phyloP scores from a whole-genome alignment of 1,140 invertebrate species.

The Neodiprion pinetum region DNA sequence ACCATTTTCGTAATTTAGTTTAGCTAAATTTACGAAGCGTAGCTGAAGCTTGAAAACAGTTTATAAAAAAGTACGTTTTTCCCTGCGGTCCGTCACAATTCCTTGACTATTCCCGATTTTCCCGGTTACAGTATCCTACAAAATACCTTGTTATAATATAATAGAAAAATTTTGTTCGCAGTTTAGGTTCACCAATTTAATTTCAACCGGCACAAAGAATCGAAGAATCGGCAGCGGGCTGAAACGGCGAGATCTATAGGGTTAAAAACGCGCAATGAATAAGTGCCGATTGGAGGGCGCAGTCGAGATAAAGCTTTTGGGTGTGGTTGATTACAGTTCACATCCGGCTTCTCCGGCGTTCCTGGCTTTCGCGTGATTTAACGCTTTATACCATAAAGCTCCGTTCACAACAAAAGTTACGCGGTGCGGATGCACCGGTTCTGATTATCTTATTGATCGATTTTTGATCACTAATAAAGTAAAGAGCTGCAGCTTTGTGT shows the following conservation, averaged over 20 bases:
- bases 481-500: no score
- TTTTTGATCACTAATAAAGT: no score
- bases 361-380: not conserved
- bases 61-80: no score
- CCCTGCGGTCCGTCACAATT: no score
- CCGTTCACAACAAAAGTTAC: not conserved
- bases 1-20: no score
- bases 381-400: not conserved
- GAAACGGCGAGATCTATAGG: slow-evolving; percentile 23
- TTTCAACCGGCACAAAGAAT: not conserved
- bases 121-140: slow-evolving; percentile 14
- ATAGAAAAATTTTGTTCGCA: slow-evolving; percentile 23
- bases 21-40: no score
- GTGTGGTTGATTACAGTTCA: slow-evolving; percentile 39
- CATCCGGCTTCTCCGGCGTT: slow-evolving; percentile 9
- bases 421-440: no score
- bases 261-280: not conserved
- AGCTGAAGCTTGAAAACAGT: no score
- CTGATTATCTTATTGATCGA: no score
- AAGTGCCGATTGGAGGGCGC: slow-evolving; percentile 32
- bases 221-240: not conserved
- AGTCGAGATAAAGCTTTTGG: slow-evolving; percentile 39
- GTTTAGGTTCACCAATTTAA: not conserved
- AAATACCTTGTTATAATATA: slow-evolving; percentile 21
- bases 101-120: no score